These are phyloP conservation scores for Drosophila bipectinata DNA, from an alignment of 1,140 invertebrate species.

Conservation along the genomic window DNA sequence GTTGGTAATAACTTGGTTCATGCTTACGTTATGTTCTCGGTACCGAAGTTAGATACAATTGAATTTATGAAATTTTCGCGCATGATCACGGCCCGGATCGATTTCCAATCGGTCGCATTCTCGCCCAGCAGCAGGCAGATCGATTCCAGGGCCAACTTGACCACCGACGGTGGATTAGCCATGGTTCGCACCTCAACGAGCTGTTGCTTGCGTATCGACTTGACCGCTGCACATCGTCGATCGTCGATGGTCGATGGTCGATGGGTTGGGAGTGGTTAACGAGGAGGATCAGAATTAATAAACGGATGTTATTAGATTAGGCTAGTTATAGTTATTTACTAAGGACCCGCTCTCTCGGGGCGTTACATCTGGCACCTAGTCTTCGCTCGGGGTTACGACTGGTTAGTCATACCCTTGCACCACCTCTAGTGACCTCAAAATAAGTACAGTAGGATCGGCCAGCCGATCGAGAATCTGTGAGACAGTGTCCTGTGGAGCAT, in stretches of 20 bases:
- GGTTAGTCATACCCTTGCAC: constrained; percentile 11
- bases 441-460: constrained; percentile 12
- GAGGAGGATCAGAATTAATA: constrained; percentile 70
- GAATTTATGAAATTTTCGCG: constrained; percentile 99
- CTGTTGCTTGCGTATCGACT: constrained; percentile 99
- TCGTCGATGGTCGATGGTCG: constrained; percentile 16
- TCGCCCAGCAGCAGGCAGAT: constrained; percentile 99
- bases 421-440: neutral
- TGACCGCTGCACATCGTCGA: constrained; percentile 91
- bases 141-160: constrained; percentile 99
- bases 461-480: constrained; percentile 6
- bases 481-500: neutral
- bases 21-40: constrained; percentile 98
- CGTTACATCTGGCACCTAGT: constrained; percentile 12
- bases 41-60: constrained; percentile 99
- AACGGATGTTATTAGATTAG: constrained; percentile 58
- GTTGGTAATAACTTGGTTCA: constrained; percentile 70
- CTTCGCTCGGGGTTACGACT: constrained; percentile 5
- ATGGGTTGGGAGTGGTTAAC: constrained; percentile 49
- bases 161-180: constrained; percentile 98
- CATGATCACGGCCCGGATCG: constrained; percentile 98
- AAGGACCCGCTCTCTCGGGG: constrained; percentile 1
- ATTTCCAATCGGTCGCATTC: constrained; percentile 99
- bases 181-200: constrained; percentile 99
- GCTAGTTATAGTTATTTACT: constrained; percentile 50